A percentile compares a stretch with the other conserved stretches of the same genome.
Evolutionary conservation across 1,140 invertebrate genomes (phyloP).

Genomic region (Drosophila kepulauana): DNA sequence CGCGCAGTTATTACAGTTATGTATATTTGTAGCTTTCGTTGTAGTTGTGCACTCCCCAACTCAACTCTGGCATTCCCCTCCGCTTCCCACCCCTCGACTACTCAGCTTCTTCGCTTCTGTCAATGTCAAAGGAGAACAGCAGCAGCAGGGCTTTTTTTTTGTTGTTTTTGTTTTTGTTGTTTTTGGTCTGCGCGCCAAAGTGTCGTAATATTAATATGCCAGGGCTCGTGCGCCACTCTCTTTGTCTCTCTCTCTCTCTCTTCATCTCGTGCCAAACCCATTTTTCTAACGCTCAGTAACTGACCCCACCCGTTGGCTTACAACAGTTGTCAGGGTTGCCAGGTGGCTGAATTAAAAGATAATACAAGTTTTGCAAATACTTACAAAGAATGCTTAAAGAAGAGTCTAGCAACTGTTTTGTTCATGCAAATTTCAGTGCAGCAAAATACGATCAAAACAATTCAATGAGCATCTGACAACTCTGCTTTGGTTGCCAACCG

Average conservation of each 20-base stretch:
- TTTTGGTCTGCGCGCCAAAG: slow-evolving; percentile 1
- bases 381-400: too few relatives aligned
- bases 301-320: slow-evolving; percentile 10
- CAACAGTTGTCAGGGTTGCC: background rate
- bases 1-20: slow-evolving; percentile 6
- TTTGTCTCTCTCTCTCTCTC: background rate
- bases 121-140: slow-evolving; percentile 8
- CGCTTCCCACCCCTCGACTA: background rate
- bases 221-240: slow-evolving; percentile 8
- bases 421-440: too few relatives aligned
- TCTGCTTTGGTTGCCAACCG: too few relatives aligned
- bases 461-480: too few relatives aligned
- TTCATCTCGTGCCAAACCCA: slow-evolving; percentile 7
- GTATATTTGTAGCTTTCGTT: background rate
- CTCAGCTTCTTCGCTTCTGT: slow-evolving; percentile 2
- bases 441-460: too few relatives aligned
- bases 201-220: slow-evolving; percentile 12
- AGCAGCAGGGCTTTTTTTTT: background rate
- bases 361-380: too few relatives aligned
- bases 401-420: background rate
- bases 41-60: background rate
- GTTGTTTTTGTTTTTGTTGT: background rate
- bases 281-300: slow-evolving; percentile 3
- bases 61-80: slow-evolving; percentile 13
- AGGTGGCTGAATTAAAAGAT: background rate